These are phyloP conservation scores for Pachyuromys duprasi DNA, from an alignment of 2,797 vertebrate species.

Conservation along the genomic window DNA sequence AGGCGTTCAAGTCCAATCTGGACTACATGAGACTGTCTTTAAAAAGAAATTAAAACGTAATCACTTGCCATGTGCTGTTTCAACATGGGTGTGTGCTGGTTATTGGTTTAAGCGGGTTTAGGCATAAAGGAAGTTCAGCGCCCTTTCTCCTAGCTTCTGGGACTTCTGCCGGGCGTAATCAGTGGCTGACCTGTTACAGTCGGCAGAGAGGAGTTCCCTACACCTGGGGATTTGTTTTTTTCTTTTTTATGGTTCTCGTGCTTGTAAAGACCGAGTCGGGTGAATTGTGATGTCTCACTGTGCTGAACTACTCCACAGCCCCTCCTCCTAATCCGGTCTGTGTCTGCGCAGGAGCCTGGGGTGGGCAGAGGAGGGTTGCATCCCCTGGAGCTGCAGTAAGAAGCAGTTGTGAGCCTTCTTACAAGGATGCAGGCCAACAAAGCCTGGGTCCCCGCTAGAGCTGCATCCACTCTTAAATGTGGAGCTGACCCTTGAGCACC, in stretches of 20 bases:
- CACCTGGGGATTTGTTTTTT: no score
- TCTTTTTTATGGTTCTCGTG: neutral
- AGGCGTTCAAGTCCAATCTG: neutral
- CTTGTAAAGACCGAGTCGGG: no score
- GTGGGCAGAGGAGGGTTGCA: neutral
- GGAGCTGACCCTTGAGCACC: neutral
- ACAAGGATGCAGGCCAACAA: neutral
- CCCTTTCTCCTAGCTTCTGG: neutral
- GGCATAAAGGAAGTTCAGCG: no score
- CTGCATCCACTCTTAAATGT: fast-evolving
- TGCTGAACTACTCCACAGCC: neutral
- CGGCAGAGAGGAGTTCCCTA: neutral
- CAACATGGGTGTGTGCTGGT: neutral
- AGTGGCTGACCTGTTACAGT: no score
- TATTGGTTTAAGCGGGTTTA: neutral
- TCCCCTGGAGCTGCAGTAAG: neutral
- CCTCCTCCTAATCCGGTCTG: no score
- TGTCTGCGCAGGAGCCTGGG: neutral
- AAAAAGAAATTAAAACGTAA: neutral
- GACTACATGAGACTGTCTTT: neutral
- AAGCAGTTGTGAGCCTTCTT: neutral
- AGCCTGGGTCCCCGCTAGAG: neutral
- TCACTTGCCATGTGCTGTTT: neutral
- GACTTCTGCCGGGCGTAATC: neutral
- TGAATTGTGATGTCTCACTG: neutral